Conservation (phyloP, 30 jellyfish, hydroid and myxozoan species). For the Mastigias papua region DNA sequence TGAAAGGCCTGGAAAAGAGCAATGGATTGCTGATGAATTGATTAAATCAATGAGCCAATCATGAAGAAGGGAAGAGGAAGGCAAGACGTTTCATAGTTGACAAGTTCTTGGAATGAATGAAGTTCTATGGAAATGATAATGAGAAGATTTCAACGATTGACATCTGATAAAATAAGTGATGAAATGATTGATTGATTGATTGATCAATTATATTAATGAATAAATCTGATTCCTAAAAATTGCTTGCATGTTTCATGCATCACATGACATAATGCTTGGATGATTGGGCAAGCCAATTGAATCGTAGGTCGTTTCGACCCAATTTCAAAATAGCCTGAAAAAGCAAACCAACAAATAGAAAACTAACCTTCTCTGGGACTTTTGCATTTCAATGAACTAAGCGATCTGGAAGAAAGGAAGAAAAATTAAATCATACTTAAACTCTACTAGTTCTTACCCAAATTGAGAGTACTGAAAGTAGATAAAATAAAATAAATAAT, state of each 20-base stretch:
- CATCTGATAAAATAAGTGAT: no score
- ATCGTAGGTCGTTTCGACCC: background rate
- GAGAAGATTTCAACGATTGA: no score
- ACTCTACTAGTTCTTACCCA: no score
- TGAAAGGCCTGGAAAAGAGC: conserved; percentile 3
- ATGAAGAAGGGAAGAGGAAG: no score
- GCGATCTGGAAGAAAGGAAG: conserved; percentile 39
- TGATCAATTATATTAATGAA: no score
- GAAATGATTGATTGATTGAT: no score
- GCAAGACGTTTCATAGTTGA: no score
- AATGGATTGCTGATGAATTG: background rate
- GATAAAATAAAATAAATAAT: no score
- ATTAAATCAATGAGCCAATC: background rate
- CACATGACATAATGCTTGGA: background rate
- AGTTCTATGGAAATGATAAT: no score
- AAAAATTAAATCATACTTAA: no score
- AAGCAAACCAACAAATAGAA: background rate
- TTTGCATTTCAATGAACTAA: conserved; percentile 74
- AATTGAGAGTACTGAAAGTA: no score
- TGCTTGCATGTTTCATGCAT: background rate
- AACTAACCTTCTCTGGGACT: conserved; percentile 80
- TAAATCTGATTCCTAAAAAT: background rate
- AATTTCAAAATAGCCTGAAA: background rate
- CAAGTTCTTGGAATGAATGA: no score
- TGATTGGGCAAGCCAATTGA: background rate